These are phyloP conservation scores for Synanthedon andrenaeformis DNA, from an alignment of 2,888 invertebrate species.

Conservation along the genomic window DNA sequence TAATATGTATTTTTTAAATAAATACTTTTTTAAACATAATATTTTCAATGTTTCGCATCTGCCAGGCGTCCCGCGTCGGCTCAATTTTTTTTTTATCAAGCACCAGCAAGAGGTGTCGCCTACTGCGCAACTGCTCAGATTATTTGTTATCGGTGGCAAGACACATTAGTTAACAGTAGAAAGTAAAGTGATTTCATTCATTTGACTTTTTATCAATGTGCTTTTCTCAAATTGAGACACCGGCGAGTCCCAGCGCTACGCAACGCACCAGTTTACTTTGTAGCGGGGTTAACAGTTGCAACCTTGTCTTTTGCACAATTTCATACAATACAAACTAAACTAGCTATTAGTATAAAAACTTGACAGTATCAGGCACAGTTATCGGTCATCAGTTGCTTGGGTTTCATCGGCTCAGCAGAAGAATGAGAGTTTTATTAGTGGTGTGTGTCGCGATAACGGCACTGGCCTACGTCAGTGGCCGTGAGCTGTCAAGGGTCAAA, in stretches of 20 bases:
- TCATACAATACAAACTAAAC: slow-evolving; percentile 47
- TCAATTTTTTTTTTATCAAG: no score
- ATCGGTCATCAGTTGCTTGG: slow-evolving; percentile 47
- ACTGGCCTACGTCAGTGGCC: slow-evolving; percentile 64
- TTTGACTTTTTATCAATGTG: background rate
- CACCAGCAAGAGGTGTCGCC: no score
- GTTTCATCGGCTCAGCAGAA: slow-evolving; percentile 23
- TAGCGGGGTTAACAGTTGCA: slow-evolving; percentile 34
- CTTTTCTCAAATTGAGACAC: slow-evolving; percentile 31
- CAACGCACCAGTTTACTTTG: slow-evolving; percentile 34
- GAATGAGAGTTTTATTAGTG: slow-evolving; percentile 48
- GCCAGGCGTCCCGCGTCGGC: no score
- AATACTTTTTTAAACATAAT: no score
- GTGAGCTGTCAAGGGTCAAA: slow-evolving; percentile 59
- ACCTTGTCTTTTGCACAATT: slow-evolving; percentile 65
- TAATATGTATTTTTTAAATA: no score
- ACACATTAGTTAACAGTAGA: background rate
- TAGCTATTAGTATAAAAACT: slow-evolving; percentile 56
- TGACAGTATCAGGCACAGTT: slow-evolving; percentile 24
- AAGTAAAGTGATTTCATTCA: background rate
- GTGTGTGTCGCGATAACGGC: slow-evolving; percentile 58
- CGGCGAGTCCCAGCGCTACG: slow-evolving; percentile 34
- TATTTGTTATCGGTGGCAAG: no score
- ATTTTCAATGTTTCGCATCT: no score
- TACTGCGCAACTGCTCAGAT: no score